Evolutionary conservation across 1,140 invertebrate species (phyloP).

Genomic region (Solen grandis): DNA sequence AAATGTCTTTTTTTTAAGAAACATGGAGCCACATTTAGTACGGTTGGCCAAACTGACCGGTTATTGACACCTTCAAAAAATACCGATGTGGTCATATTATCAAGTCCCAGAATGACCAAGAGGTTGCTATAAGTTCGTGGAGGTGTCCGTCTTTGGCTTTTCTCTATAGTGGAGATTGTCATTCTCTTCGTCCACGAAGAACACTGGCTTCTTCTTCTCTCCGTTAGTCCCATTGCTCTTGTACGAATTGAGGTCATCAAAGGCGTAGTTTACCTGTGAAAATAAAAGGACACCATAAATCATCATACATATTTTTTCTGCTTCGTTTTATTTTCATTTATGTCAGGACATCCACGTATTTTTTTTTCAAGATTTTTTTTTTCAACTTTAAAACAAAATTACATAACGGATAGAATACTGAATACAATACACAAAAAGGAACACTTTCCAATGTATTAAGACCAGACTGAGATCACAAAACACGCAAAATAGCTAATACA

Average conservation of each 20-base stretch:
- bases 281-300: not conserved
- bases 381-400: not conserved
- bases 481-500: too few relatives aligned
- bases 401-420: not conserved
- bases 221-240: slow-evolving; percentile 2
- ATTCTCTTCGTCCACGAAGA: slow-evolving; percentile 40
- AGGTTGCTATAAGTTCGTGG: not conserved
- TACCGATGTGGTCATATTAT: too few relatives aligned
- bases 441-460: not conserved
- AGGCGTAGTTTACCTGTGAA: slow-evolving; percentile 41
- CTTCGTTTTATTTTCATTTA: too few relatives aligned
- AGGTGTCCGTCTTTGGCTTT: not conserved
- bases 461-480: too few relatives aligned
- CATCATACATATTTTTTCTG: not conserved
- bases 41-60: too few relatives aligned
- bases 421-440: too few relatives aligned
- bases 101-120: too few relatives aligned
- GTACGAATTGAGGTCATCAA: slow-evolving; percentile 19
- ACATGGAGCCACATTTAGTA: too few relatives aligned
- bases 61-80: too few relatives aligned
- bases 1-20: too few relatives aligned
- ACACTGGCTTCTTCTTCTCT: slow-evolving; percentile 36
- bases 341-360: not conserved
- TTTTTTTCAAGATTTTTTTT: not conserved
- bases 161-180: too few relatives aligned